Evolutionary conservation across 2,113 vertebrate species (phyloP), one percentile per base, ranked within the genome.

Genomic region (Hydrolagus affinis): DNA sequence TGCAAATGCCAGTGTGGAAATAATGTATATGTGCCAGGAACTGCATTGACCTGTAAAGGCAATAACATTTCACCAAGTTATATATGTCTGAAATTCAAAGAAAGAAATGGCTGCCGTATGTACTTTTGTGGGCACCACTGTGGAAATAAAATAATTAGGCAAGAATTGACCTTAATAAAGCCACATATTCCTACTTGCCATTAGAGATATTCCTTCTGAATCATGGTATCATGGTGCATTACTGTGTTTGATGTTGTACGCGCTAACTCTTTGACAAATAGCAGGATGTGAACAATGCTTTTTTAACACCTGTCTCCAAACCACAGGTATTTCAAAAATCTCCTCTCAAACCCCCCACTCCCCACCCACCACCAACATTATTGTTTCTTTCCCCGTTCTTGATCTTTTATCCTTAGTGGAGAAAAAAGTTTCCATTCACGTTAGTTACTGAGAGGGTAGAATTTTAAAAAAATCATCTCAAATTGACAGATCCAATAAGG

Each of bases 271-370:
- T 60, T 66, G 62, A 32, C 78, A 83, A 23, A 23, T 28, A 66
- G 25, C 78, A 32, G 30, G 19, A 10, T 17, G 19, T 21, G 78
- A n/a, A 32, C 66, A 10, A 60, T 19, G 60, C 25, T 83, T 62
- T 66, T 66, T 62, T 62, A 83, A 68, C 59, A 68, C 23, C 62
- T 83, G 78, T 83, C 62, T 83, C 25, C 78, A 83, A 64, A 68
- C 78, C 78, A 83, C 78, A 83, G 62, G 78, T 62, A 83, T 83
- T 64, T 83, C 62, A 66, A 83, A 83, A 59, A 66, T 64, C 59
- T 30, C 44, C 44, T 44, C 44, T 44, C 44, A 1, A n/a, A n/a
- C 6, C 44, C 44, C 44, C 44, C 44, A 1, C 44, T 6, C 1
- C 6, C 44, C 44, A 44, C 44, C 44, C 44, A 1, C 44, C 44